These are phyloP conservation scores for Engystomops pustulosus DNA, from an alignment of 2,113 vertebrate species.

Conservation along the genomic window DNA sequence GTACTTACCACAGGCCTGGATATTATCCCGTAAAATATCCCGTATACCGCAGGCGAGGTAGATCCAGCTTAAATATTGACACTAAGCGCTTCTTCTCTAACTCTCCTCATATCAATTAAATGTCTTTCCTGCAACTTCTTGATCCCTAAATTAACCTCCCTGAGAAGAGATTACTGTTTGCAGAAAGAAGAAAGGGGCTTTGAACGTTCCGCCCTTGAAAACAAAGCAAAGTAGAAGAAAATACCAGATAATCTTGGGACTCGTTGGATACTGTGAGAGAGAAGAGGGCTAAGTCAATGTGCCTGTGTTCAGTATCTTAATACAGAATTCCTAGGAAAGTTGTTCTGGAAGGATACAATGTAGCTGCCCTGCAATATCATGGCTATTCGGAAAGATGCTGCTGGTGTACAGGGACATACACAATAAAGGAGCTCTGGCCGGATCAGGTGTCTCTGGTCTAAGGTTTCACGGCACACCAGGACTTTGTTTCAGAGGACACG, in stretches of 20 bases:
- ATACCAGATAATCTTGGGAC: not conserved
- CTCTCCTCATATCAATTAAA: constrained; percentile 23
- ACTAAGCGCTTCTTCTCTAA: constrained; percentile 16
- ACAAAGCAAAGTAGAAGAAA: constrained; percentile 3
- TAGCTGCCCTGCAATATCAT: constrained; percentile 9
- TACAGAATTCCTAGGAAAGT: not conserved
- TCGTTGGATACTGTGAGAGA: not conserved
- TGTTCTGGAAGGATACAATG: not conserved
- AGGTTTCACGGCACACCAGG: constrained; percentile 34
- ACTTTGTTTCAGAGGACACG: constrained; percentile 30
- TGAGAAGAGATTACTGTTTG: constrained; percentile 34
- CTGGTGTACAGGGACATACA: not conserved
- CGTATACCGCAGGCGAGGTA: not conserved
- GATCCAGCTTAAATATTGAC: constrained; percentile 27
- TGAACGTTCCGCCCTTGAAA: constrained; percentile 30
- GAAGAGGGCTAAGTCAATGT: constrained; percentile 6
- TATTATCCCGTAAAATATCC: not conserved
- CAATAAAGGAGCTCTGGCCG: not conserved
- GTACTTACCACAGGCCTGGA: constrained; percentile 45
- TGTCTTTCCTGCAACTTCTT: constrained; percentile 33
- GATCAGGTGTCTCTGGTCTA: constrained; percentile 41
- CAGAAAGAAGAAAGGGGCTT: constrained; percentile 22
- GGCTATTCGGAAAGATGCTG: constrained; percentile 18
- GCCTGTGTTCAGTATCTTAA: constrained; percentile 25
- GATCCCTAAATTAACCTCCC: constrained; percentile 45